Evolutionary conservation across 1,140 invertebrate genomes (phyloP), one percentile per base, ranked within the genome.

Genomic region (Drosophila biarmipes): DNA sequence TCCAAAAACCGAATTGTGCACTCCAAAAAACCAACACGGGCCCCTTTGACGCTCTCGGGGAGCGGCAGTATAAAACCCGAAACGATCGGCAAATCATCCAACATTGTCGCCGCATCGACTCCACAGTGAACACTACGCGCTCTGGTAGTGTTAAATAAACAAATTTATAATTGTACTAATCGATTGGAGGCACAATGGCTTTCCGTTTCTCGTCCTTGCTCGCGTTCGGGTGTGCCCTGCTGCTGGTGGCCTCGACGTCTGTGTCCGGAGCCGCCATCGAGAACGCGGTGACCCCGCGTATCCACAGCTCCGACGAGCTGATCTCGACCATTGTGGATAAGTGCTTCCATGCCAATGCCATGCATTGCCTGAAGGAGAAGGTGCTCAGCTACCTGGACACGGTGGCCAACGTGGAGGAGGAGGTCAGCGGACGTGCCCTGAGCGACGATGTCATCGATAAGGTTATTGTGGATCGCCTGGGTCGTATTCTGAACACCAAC

Each of bases 341-440:
- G 90, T 96, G 96, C 93, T 94, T 95, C 77, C 93, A 94, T 69
- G 93, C 94, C 14, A 93, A 95, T 59, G 94, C 94, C 71, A 94
- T 94, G 73, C 93, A 93, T 51, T 97, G 96, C 78, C 92, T 96
- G 43, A 96, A 96, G 91, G 93, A 94, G 78, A 95, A 96, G 91
- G 94, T 96, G 53, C 92, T 97, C 8, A 93, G 93, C 45, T 96
- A 95, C 92, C 92, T 97, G 89, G 96, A 96, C 90, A 94, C 93
- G 10, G 93, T 95, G 40, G 91, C 95, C 24, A 95, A 95, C 31
- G 93, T 95, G 1, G 93, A 92, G 21, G 94, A 94, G 21, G 95
- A 95, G 71, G 95, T 95, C 71, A 92, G 92, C 51, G 86, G 89
- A 49, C 92, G 94, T 62, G 92, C 93, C 59, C 92, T 93, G 53